Percentiles rank a stretch among this genome's conserved stretches.
phyloP scores from a whole-genome alignment of 2,797 vertebrate genomes.

The Lophius americanus region DNA sequence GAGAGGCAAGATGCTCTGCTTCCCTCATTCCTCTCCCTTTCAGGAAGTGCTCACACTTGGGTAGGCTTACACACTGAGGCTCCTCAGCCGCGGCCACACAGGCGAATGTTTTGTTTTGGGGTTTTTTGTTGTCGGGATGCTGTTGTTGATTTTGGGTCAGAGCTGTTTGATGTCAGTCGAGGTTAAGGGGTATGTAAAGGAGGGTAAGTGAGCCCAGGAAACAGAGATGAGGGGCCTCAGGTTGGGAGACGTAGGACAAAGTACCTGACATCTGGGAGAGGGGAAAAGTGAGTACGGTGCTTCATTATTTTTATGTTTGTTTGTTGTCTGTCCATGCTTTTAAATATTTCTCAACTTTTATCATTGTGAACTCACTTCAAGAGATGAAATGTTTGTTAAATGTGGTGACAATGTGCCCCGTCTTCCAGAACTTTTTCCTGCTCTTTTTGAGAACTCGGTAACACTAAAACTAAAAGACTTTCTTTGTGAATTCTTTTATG shows the following conservation, averaged over 20 bases:
- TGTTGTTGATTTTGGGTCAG: slow-evolving; percentile 47
- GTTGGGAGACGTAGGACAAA: slow-evolving; percentile 64
- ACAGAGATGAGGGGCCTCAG: slow-evolving; percentile 58
- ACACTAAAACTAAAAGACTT: background rate
- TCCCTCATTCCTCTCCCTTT: slow-evolving; percentile 63
- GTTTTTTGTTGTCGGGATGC: slow-evolving; percentile 45
- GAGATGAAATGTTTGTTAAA: background rate
- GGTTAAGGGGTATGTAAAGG: slow-evolving; percentile 55
- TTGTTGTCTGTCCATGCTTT: slow-evolving; percentile 1
- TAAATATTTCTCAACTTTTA: background rate
- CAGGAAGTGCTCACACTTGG: slow-evolving; percentile 72
- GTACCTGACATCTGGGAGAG: slow-evolving; percentile 56
- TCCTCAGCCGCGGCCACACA: slow-evolving; percentile 26
- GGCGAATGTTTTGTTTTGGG: slow-evolving; percentile 37
- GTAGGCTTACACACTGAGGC: slow-evolving; percentile 67
- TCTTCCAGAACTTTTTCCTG: background rate
- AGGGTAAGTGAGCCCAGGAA: slow-evolving; percentile 34
- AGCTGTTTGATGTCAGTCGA: slow-evolving; percentile 51
- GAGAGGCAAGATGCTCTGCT: slow-evolving; percentile 71
- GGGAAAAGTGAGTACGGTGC: slow-evolving; percentile 75
- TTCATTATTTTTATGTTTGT: slow-evolving; percentile 38
- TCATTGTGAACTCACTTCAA: slow-evolving; percentile 4
- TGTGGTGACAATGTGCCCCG: background rate
- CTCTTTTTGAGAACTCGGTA: slow-evolving; percentile 1
- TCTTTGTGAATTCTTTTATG: background rate